phyloP scores from a whole-genome alignment of 2,888 invertebrate genomes.

The Callosobruchus maculatus region DNA sequence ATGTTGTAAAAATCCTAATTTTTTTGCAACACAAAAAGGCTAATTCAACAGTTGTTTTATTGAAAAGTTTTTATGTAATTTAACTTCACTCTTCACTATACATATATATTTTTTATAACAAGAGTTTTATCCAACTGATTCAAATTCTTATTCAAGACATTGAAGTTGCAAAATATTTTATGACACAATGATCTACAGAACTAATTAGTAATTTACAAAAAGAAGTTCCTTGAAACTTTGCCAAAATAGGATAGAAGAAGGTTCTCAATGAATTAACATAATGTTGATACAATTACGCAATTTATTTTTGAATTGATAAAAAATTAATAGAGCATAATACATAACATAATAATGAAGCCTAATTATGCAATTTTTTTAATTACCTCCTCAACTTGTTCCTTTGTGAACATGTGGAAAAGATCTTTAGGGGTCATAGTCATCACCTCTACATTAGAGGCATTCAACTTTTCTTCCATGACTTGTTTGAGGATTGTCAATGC shows the following conservation, averaged over 20 bases:
- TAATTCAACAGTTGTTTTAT: too few relatives aligned
- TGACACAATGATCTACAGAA: not conserved
- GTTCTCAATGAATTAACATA: not conserved
- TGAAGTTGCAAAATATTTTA: not conserved
- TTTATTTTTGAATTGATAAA: not conserved
- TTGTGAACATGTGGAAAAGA: conserved; percentile 85
- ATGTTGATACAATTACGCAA: not conserved
- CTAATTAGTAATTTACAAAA: not conserved
- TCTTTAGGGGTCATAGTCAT: conserved; percentile 85
- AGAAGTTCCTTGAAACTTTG: not conserved
- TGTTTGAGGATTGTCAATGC: conserved; percentile 94
- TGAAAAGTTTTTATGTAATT: too few relatives aligned
- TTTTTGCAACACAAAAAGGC: too few relatives aligned
- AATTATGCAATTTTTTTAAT: conserved; percentile 53
- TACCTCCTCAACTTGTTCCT: conserved; percentile 88
- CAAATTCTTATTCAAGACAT: too few relatives aligned
- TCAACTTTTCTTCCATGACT: conserved; percentile 99
- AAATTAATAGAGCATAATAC: too few relatives aligned
- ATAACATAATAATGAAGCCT: not conserved
- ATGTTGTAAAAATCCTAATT: too few relatives aligned
- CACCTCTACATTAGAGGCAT: conserved; percentile 95
- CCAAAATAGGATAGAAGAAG: not conserved
- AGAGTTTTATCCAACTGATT: too few relatives aligned
- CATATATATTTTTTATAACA: too few relatives aligned
- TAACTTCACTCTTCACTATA: too few relatives aligned